These are phyloP conservation scores for Lamellibrachia columna DNA, from an alignment of 2,888 invertebrate genomes.

Conservation along the genomic window DNA sequence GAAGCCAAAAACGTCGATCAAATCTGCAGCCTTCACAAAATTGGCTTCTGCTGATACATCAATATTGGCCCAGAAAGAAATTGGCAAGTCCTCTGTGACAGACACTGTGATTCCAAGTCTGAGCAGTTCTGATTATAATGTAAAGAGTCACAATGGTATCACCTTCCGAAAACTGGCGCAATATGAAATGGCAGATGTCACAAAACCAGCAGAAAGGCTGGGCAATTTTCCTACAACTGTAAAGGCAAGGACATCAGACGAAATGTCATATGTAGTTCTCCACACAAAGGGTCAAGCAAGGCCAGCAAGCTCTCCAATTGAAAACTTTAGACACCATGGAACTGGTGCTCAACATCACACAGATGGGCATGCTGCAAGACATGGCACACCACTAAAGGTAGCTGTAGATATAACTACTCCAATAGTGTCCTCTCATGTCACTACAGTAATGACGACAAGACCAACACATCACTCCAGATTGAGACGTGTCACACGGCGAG, in stretches of 20 bases:
- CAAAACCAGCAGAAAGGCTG: neutral
- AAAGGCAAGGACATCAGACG: neutral
- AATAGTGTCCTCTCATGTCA: neutral
- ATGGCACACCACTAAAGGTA: neutral
- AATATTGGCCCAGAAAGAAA: neutral
- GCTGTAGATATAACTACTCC: conserved; percentile 19
- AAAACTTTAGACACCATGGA: neutral
- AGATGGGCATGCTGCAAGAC: neutral
- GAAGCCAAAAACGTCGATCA: neutral
- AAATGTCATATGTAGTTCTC: neutral
- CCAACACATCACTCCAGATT: neutral
- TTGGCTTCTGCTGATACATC: neutral
- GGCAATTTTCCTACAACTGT: neutral
- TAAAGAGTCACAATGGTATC: neutral
- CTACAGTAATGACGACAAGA: neutral
- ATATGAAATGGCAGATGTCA: neutral
- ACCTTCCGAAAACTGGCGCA: conserved; percentile 9
- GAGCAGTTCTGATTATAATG: neutral
- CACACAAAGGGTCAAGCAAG: neutral
- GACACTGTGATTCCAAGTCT: neutral
- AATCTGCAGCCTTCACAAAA: neutral
- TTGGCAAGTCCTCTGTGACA: neutral
- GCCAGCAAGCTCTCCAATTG: neutral
- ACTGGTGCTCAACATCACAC: neutral
- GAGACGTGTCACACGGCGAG: neutral